Conservation (phyloP, 2,888 invertebrate genomes). For the Diarsia mendica region DNA sequence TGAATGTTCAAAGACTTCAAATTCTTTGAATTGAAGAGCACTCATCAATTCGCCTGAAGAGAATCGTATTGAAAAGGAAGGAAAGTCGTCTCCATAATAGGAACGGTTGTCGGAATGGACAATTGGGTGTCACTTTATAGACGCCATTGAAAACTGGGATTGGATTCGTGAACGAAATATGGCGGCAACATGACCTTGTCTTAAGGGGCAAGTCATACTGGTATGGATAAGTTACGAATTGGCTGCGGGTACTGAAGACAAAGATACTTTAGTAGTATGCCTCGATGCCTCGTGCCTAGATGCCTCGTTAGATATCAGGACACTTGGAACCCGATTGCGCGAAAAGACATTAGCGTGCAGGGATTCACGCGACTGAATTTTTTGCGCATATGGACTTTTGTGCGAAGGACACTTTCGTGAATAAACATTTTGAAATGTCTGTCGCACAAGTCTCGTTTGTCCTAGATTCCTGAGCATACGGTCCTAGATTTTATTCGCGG, state of each 20-base stretch:
- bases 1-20: conserved; percentile 51
- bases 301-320: neutral
- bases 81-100: conserved; percentile 4
- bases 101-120: conserved; percentile 24
- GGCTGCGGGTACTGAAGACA: neutral
- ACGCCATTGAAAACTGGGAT: conserved; percentile 27
- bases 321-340: neutral
- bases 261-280: neutral
- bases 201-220: neutral
- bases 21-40: conserved; percentile 44
- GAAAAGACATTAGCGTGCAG: no score
- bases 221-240: neutral
- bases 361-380: neutral
- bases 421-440: no score
- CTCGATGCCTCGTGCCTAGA: neutral
- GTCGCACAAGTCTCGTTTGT: no score
- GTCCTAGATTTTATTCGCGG: neutral
- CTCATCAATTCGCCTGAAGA: conserved; percentile 36
- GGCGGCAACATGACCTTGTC: conserved; percentile 5
- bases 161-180: conserved; percentile 35
- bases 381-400: no score
- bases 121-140: conserved; percentile 40
- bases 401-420: no score
- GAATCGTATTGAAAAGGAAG: conserved; percentile 24
- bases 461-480: no score